Conservation (phyloP, 2,888 invertebrate genomes). For the Choreutis nemorana region DNA sequence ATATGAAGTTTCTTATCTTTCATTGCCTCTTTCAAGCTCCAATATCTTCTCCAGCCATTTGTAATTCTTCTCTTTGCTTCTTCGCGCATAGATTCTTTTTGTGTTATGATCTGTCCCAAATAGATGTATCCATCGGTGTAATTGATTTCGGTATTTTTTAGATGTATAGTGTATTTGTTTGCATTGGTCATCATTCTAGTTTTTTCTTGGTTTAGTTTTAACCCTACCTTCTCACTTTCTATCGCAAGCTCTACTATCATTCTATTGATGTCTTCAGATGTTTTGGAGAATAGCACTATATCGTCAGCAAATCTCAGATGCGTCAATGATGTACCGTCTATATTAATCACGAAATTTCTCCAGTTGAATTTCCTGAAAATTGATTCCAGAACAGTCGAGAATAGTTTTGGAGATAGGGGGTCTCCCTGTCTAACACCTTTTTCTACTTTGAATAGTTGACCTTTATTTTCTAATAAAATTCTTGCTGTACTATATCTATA, state of each 20-base stretch:
- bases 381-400: conserved; percentile 1
- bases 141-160: no score
- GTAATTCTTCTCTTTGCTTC: conserved; percentile 3
- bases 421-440: conserved; percentile 6
- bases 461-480: conserved; percentile 2
- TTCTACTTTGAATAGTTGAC: background rate
- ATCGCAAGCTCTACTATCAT: background rate
- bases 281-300: background rate
- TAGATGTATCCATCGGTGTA: no score
- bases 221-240: background rate
- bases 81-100: no score
- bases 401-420: conserved; percentile 6
- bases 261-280: background rate
- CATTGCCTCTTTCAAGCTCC: conserved; percentile 5
- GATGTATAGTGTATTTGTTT: no score
- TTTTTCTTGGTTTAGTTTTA: background rate
- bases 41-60: conserved; percentile 4
- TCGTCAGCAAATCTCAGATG: background rate
- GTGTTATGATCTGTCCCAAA: no score
- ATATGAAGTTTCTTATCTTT: conserved; percentile 7
- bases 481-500: conserved; percentile 1
- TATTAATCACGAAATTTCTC: background rate
- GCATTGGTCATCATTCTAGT: no score
- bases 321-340: background rate
- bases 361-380: conserved; percentile 2